Percentiles rank a stretch among this genome's conserved stretches.
These are phyloP conservation scores for Tachysurus vachellii DNA, from an alignment of 2,113 vertebrate species.

Conservation along the genomic window DNA sequence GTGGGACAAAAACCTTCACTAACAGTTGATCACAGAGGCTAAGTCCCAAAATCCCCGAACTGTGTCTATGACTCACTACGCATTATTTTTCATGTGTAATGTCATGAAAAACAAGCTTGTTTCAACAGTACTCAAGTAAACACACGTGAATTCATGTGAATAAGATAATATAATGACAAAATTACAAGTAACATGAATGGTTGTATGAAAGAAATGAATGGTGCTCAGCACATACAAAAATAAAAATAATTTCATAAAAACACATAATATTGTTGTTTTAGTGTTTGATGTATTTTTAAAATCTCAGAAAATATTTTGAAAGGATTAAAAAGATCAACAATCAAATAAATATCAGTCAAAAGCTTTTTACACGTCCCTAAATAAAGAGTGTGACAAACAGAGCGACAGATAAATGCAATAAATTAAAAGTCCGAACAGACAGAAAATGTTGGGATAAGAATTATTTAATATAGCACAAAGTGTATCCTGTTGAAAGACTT, in stretches of 20 bases:
- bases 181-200: neutral
- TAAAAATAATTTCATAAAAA: no score
- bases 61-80: neutral
- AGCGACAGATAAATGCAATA: neutral
- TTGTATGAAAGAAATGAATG: neutral
- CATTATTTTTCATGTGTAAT: neutral
- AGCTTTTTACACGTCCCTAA: neutral
- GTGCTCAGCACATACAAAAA: no score
- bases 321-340: no score
- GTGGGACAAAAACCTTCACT: conserved; percentile 13
- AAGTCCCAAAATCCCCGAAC: neutral
- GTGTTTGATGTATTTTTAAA: no score
- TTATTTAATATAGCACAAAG: neutral
- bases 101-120: neutral
- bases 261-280: no score
- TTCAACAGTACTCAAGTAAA: neutral
- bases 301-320: no score
- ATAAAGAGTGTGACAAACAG: no score
- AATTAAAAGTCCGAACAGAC: neutral
- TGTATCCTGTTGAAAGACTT: no score
- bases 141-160: neutral
- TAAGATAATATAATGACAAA: neutral
- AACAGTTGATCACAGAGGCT: neutral
- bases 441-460: neutral
- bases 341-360: no score